Evolutionary conservation across 2,888 invertebrate genomes (phyloP).

Genomic region (Heteropelma amictum): DNA sequence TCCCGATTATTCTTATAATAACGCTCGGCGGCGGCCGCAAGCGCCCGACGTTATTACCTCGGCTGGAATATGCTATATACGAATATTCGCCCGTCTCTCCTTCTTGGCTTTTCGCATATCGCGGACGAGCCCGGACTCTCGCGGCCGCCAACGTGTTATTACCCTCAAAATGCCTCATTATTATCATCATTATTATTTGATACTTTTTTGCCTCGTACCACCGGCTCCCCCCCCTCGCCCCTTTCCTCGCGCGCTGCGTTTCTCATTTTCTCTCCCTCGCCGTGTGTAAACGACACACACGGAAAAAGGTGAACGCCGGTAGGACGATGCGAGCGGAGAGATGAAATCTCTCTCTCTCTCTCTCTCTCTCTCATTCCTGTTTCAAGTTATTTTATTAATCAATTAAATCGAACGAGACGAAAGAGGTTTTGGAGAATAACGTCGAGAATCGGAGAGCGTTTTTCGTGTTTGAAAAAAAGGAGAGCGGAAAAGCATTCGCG

Average conservation of each 20-base stretch:
- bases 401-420: too few species aligned
- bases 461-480: too few species aligned
- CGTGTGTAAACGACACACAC: conserved; percentile 63
- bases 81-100: neutral
- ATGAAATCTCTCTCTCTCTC: neutral
- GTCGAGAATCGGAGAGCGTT: too few species aligned
- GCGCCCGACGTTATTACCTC: conserved; percentile 51
- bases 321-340: conserved; percentile 55
- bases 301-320: conserved; percentile 72
- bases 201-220: too few species aligned
- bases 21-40: too few species aligned
- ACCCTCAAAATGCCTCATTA: conserved; percentile 76
- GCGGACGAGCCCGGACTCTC: conserved; percentile 67
- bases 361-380: too few species aligned
- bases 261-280: neutral
- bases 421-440: too few species aligned
- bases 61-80: conserved; percentile 32
- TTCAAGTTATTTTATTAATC: too few species aligned
- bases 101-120: conserved; percentile 51
- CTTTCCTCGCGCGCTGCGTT: too few species aligned
- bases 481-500: too few species aligned
- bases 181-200: conserved; percentile 76
- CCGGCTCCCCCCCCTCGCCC: conserved; percentile 12
- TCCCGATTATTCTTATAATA: too few species aligned
- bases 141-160: conserved; percentile 75